These are phyloP conservation scores for Microplitis mediator DNA, from an alignment of 1,140 invertebrate genomes.

Conservation along the genomic window DNA sequence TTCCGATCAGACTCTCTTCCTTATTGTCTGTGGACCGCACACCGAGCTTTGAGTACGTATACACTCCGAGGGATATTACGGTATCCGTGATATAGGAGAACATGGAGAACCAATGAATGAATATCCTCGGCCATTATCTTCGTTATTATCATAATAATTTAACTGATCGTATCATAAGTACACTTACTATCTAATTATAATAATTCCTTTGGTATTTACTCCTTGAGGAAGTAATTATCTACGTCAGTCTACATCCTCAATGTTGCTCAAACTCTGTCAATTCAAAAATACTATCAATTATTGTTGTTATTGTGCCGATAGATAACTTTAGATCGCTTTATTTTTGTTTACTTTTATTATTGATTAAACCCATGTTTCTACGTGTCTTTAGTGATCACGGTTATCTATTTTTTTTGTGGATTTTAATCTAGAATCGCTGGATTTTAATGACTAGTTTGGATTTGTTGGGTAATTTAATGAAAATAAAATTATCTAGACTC, in stretches of 20 bases:
- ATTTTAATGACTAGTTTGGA: too few relatives aligned
- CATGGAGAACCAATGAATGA: background rate
- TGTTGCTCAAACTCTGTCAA: background rate
- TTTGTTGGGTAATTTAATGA: too few relatives aligned
- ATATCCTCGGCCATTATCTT: background rate
- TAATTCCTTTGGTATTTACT: background rate
- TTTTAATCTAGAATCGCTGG: too few relatives aligned
- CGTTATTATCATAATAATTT: background rate
- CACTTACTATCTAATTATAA: conserved; percentile 6
- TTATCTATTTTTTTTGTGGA: too few relatives aligned
- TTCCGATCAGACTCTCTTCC: background rate
- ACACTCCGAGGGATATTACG: background rate
- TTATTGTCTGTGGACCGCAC: conserved; percentile 1
- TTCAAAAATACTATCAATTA: background rate
- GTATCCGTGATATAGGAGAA: conserved; percentile 2
- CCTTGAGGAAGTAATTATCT: background rate
- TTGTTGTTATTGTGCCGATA: too few relatives aligned
- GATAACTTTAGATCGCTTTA: too few relatives aligned
- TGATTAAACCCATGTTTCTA: too few relatives aligned
- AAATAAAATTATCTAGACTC: too few relatives aligned
- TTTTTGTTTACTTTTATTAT: too few relatives aligned
- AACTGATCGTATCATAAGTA: background rate
- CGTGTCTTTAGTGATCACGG: too few relatives aligned
- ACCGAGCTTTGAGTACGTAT: background rate
- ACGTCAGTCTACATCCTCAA: background rate